A percentile compares a stretch with the other conserved stretches of the same genome.
Conservation (phyloP, 2,888 invertebrate species). For the Lasioglossum marginatum region DNA sequence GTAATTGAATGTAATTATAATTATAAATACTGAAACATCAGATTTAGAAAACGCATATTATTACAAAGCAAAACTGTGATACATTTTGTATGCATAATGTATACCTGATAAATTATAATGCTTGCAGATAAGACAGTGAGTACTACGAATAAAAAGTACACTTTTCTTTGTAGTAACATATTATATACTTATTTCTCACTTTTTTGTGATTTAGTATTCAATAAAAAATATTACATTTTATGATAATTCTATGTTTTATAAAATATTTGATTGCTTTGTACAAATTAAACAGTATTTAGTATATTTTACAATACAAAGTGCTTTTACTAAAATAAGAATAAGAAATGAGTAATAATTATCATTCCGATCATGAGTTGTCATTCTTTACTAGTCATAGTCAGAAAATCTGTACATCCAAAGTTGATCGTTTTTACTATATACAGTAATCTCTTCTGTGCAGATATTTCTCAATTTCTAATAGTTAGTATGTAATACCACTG, state of each 20-base stretch:
- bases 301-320: neutral
- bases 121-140: slow-evolving; percentile 20
- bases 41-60: neutral
- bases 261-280: neutral
- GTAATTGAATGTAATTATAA: neutral
- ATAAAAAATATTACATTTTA: slow-evolving; percentile 1
- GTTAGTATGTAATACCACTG: neutral
- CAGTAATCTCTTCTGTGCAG: neutral
- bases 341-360: neutral
- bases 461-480: neutral
- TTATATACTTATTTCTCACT: slow-evolving; percentile 15
- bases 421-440: neutral
- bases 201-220: neutral
- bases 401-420: neutral
- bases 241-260: neutral
- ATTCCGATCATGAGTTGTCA: neutral
- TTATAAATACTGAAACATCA: neutral
- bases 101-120: slow-evolving; percentile 64
- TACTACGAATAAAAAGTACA: slow-evolving; percentile 37
- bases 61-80: slow-evolving; percentile 29
- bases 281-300: neutral
- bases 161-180: slow-evolving; percentile 40
- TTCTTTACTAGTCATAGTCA: neutral
- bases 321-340: too few relatives aligned
- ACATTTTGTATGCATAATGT: slow-evolving; percentile 12